Evolutionary conservation across 1,140 invertebrate genomes (phyloP).

Genomic region (Drosophila littoralis): DNA sequence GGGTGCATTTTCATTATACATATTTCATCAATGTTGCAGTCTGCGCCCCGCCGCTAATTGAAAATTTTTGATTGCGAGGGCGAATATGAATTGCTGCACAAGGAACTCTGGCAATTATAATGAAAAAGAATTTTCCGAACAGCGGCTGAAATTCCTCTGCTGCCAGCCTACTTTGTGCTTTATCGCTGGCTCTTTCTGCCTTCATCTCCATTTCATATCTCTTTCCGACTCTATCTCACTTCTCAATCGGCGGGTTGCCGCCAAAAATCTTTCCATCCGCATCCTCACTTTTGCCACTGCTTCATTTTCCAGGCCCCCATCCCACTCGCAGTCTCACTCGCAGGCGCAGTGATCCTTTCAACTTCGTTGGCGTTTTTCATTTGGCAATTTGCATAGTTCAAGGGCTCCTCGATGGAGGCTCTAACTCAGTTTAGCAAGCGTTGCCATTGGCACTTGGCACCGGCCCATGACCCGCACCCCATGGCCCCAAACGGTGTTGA

Average conservation of each 20-base stretch:
- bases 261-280: not conserved
- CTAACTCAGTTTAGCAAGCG: slow-evolving; percentile 58
- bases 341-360: slow-evolving; percentile 17
- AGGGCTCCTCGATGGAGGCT: slow-evolving; percentile 49
- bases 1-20: slow-evolving; percentile 47
- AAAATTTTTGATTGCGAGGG: slow-evolving; percentile 44
- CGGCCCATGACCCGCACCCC: not conserved
- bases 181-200: not conserved
- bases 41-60: slow-evolving; percentile 47
- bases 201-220: slow-evolving; percentile 4
- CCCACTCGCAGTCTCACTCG: not conserved
- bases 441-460: slow-evolving; percentile 15
- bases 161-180: not conserved
- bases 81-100: slow-evolving; percentile 41
- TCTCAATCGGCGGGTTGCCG: slow-evolving; percentile 1
- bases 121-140: not conserved
- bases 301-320: not conserved
- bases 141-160: slow-evolving; percentile 1
- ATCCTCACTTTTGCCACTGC: not conserved
- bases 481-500: not conserved
- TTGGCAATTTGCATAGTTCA: slow-evolving; percentile 78
- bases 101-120: slow-evolving; percentile 20
- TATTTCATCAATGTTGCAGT: slow-evolving; percentile 29
- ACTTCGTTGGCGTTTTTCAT: slow-evolving; percentile 62
- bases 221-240: not conserved